phyloP scores from a whole-genome alignment of 2,888 invertebrate genomes.

The Deilephila elpenor region DNA sequence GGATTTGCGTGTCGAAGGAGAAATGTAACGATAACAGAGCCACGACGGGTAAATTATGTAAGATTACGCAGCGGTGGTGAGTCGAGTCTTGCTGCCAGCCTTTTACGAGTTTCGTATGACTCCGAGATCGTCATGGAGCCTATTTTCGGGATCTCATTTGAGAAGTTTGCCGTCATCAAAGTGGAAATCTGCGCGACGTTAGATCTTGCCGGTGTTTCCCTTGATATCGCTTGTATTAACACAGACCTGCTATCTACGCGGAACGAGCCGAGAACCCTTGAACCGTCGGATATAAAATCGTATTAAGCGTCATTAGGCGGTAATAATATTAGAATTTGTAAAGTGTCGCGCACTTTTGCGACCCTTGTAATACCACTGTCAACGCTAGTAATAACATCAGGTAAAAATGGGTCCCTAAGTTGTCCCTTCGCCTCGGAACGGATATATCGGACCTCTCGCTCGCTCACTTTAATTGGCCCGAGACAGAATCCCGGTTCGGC shows the following conservation, averaged over 20 bases:
- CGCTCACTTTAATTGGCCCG: conserved; percentile 69
- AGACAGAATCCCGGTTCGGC: conserved; percentile 54
- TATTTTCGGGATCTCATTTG: conserved; percentile 72
- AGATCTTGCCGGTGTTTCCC: conserved; percentile 49
- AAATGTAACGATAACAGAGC: conserved; percentile 72
- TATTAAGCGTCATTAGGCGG: conserved; percentile 53
- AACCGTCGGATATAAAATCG: conserved; percentile 38
- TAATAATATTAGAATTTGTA: conserved; percentile 62
- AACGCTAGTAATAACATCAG: conserved; percentile 77
- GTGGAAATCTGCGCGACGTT: conserved; percentile 63
- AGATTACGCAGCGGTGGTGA: conserved; percentile 64
- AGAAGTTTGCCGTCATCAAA: conserved; percentile 75
- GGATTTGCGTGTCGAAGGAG: conserved; percentile 74
- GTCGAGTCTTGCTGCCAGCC: conserved; percentile 61
- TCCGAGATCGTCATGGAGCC: conserved; percentile 67
- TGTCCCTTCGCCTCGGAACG: conserved; percentile 63
- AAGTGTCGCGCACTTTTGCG: conserved; percentile 64
- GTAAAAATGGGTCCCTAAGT: conserved; percentile 77
- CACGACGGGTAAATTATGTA: conserved; percentile 72
- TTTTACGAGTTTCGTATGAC: conserved; percentile 79
- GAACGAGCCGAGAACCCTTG: conserved; percentile 1
- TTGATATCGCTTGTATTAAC: conserved; percentile 41
- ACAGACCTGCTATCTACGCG: conserved; percentile 22
- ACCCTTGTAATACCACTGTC: conserved; percentile 76
- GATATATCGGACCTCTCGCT: conserved; percentile 70